Conservation (phyloP, 2,113 vertebrate species). For the Ciconia stormi region DNA sequence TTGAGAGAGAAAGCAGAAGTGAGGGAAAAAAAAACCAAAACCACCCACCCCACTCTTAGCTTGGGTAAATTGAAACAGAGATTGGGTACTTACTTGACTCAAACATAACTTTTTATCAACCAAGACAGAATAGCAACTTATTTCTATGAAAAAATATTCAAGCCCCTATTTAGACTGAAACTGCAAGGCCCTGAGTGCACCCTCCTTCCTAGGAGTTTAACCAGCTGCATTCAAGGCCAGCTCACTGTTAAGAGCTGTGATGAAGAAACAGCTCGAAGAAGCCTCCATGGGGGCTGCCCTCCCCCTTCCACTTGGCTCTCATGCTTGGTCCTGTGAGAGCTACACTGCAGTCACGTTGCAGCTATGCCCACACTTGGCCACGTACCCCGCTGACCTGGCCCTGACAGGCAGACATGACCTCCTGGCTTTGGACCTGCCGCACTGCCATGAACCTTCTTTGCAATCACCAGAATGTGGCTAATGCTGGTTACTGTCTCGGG, state of each 20-base stretch:
- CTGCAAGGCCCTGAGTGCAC: not conserved
- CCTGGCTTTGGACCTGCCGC: not conserved
- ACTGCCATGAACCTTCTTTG: not conserved
- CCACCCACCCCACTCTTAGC: not conserved
- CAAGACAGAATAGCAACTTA: not conserved
- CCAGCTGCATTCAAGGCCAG: not conserved
- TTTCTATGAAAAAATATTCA: not conserved
- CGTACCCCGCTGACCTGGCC: fast-evolving
- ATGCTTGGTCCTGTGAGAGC: fast-evolving
- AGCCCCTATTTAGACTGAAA: not conserved
- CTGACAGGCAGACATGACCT: not conserved
- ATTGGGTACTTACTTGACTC: not conserved
- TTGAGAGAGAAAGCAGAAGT: not conserved
- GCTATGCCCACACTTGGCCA: not conserved
- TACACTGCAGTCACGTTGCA: not conserved
- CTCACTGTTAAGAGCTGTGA: not conserved
- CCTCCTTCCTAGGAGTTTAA: not conserved
- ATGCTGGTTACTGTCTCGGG: not conserved
- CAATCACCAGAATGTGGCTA: not conserved
- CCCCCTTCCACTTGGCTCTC: not conserved
- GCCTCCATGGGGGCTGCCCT: not conserved
- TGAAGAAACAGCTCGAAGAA: not conserved
- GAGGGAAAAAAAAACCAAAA: not conserved
- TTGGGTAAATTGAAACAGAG: not conserved
- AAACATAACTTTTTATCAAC: not conserved